Base-by-base conservation (phyloP, 2,888 invertebrate species). In the Pseudococcus jackbeardsleyi region DNA sequence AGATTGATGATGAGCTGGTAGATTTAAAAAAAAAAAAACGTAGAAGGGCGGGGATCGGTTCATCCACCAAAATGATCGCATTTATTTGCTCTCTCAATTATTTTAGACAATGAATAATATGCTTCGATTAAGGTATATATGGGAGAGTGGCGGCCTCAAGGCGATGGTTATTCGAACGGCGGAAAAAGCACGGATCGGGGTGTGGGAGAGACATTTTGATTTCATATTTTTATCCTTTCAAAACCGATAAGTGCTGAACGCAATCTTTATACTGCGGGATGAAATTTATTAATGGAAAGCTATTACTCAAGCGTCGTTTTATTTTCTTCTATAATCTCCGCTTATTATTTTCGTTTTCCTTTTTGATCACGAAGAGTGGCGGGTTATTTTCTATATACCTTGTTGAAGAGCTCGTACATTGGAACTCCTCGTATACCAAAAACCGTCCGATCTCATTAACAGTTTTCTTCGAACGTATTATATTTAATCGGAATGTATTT, bases 71-170 rank as follows among this genome's bases (percentile, higher is more conserved):
- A 89, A 86, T 89, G 89, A 89, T 89, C 89, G 89, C 89, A 89
- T 89, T 89, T 89, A 89, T 89, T 89, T 89, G 89, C 89, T 89
- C 89, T 89, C 89, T 89, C 89, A 89, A 89, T 89, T 89, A 89
- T 89, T 89, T 87, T 89, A 89, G 89, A 89, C 89, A 89, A 89
- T 89, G 89, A 89, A 89, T 89, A 89, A 89, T 89, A 89, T 79
- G 84, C 87, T 88, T 79, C 89, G 89, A 89, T 89, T 89, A 89
- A 89, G 86, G 42, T 64, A 86, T 88, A 68, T 87, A 72, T 72
- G 86, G 46, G 77, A 87, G 86, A 77, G 86, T 50, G 79, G 82
- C 68, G 22, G 88, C 88, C 88, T 82, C 68, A 48, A 88, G 86
- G 88, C 79, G 42, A 42, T 42, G 19, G 68, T 87, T 64, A 84